Conservation (phyloP, 1,140 invertebrate species). For the Chelonus insularis region DNA sequence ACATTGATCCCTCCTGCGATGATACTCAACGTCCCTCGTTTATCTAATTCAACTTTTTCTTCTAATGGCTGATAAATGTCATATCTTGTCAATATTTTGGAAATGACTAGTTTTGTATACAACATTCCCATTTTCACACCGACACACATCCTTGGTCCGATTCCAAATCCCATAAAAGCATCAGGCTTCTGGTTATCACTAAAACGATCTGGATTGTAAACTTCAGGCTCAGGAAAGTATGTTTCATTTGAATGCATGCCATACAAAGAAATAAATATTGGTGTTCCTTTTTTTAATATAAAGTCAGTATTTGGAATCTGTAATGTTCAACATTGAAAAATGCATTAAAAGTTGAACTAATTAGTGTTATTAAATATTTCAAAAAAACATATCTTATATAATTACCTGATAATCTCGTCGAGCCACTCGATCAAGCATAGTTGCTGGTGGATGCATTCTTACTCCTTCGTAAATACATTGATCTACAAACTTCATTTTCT, state of each 20-base stretch:
- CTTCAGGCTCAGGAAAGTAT: constrained; percentile 39
- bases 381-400: too few species aligned
- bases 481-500: constrained; percentile 50
- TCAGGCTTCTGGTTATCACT: constrained; percentile 32
- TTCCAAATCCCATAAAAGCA: constrained; percentile 41
- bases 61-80: constrained; percentile 51
- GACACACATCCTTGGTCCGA: constrained; percentile 41
- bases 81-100: constrained; percentile 56
- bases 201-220: constrained; percentile 46
- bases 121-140: constrained; percentile 58
- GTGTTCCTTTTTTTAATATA: constrained; percentile 44
- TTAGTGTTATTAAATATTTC: too few species aligned
- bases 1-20: constrained; percentile 37
- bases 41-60: constrained; percentile 39
- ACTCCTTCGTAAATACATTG: constrained; percentile 50
- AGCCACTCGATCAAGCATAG: constrained; percentile 60
- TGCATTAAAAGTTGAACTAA: too few species aligned
- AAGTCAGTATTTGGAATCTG: constrained; percentile 50
- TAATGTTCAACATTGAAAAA: too few species aligned
- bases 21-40: constrained; percentile 47
- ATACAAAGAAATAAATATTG: constrained; percentile 36
- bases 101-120: constrained; percentile 67
- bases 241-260: constrained; percentile 54
- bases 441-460: constrained; percentile 65
- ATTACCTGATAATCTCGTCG: constrained; percentile 52